phyloP scores from a whole-genome alignment of 1,140 invertebrate genomes.

The Bemisia tabaci region DNA sequence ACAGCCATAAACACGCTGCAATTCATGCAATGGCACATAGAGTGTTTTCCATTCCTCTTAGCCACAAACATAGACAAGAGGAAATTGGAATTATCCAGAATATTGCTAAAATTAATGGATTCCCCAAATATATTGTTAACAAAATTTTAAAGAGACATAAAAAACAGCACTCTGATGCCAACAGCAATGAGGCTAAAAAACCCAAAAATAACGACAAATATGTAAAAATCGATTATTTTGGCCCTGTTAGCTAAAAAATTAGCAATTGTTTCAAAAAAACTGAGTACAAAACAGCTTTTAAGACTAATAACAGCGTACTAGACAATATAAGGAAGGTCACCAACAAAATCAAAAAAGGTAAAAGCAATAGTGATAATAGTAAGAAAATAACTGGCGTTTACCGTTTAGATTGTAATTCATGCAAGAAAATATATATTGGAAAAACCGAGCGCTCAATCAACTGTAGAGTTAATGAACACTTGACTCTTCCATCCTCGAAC shows the following conservation, averaged over 20 bases:
- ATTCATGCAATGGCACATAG: not conserved
- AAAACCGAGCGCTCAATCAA: not conserved
- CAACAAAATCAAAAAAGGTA: not conserved
- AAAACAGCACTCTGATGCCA: not conserved
- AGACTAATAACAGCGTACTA: not conserved
- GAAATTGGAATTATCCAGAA: not conserved
- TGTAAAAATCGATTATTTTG: not conserved
- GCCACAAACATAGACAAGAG: not conserved
- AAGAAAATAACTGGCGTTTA: not conserved
- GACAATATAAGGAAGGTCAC: not conserved
- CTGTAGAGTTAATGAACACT: not conserved
- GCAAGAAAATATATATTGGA: not conserved
- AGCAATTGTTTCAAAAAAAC: not conserved
- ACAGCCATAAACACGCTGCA: not conserved
- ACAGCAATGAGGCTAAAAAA: not conserved
- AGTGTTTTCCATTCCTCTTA: not conserved
- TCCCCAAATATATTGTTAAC: not conserved
- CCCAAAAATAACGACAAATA: not conserved
- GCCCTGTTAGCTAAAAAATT: not conserved
- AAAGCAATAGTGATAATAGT: not conserved
- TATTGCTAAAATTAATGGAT: not conserved
- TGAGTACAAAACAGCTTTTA: not conserved
- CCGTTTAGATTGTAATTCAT: not conserved
- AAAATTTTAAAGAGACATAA: not conserved
- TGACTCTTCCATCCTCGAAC: too few relatives aligned